These are phyloP conservation scores for Gerris lacustris DNA, from an alignment of 2,888 invertebrate genomes.

Conservation along the genomic window DNA sequence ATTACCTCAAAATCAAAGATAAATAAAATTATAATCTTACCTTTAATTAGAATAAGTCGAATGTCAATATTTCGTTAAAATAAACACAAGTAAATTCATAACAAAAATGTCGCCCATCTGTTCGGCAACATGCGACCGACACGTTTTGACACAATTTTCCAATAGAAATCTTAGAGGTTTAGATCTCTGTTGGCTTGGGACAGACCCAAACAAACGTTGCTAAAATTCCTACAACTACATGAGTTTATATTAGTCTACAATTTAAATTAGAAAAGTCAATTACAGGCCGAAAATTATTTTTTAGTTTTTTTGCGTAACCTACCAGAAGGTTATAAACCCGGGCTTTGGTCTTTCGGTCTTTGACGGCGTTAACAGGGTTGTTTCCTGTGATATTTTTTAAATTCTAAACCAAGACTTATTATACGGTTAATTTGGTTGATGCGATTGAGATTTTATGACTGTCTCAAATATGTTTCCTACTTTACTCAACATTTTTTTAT, in stretches of 20 bases:
- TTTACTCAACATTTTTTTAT: no score
- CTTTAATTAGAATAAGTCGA: no score
- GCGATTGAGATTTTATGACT: no score
- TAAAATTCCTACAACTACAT: neutral
- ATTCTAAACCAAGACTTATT: no score
- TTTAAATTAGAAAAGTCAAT: neutral
- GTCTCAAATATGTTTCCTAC: no score
- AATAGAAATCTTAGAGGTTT: neutral
- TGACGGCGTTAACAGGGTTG: no score
- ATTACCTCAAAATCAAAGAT: no score
- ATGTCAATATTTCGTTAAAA: neutral
- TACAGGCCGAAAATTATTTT: neutral
- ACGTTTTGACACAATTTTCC: neutral
- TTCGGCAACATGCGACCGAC: neutral
- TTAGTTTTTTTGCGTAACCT: neutral
- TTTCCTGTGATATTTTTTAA: no score
- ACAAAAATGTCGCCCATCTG: neutral
- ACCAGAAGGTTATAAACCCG: slow-evolving; percentile 1
- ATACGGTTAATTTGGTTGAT: no score
- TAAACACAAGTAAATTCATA: neutral
- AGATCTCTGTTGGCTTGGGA: neutral
- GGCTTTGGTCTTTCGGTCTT: neutral
- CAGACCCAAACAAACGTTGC: neutral
- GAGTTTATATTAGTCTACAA: neutral
- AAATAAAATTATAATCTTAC: no score